Evolutionary conservation across 2,888 invertebrate genomes (phyloP).

Genomic region (Oscheius sp.): DNA sequence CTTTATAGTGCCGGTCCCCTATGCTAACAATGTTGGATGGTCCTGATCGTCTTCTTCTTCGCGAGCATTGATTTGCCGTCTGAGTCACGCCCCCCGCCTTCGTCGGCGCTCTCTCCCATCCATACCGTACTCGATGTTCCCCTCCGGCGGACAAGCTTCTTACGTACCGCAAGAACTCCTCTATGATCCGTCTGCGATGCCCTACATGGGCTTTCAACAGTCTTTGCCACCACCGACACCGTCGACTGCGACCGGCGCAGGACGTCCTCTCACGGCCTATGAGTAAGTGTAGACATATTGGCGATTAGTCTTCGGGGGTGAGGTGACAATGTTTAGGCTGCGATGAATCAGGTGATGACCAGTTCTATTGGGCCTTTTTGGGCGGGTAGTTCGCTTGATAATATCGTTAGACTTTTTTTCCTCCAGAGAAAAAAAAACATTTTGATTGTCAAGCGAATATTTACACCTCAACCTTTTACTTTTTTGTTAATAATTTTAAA

Average conservation of each 20-base stretch:
- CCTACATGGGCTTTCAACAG: not conserved
- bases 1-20: too few relatives aligned
- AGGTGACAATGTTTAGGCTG: not conserved
- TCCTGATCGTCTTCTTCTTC: conserved; percentile 15
- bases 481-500: too few relatives aligned
- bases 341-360: not conserved
- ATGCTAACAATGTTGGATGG: conserved; percentile 4
- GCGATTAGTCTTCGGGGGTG: not conserved
- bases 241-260: not conserved
- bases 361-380: too few relatives aligned
- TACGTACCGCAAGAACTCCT: not conserved
- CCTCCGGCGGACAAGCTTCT: not conserved
- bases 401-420: too few relatives aligned
- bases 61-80: conserved; percentile 14
- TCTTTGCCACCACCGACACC: not conserved
- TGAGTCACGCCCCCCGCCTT: conserved; percentile 26
- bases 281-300: conserved; percentile 11
- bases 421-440: too few relatives aligned
- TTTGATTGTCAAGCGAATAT: too few relatives aligned
- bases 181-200: conserved; percentile 3
- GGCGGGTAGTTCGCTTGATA: too few relatives aligned
- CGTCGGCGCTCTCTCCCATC: conserved; percentile 6
- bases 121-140: conserved; percentile 8
- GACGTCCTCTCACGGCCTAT: conserved; percentile 8
- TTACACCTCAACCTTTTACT: too few relatives aligned